Base-by-base conservation (phyloP, 2,888 invertebrate genomes). In the Diaperis boleti region DNA sequence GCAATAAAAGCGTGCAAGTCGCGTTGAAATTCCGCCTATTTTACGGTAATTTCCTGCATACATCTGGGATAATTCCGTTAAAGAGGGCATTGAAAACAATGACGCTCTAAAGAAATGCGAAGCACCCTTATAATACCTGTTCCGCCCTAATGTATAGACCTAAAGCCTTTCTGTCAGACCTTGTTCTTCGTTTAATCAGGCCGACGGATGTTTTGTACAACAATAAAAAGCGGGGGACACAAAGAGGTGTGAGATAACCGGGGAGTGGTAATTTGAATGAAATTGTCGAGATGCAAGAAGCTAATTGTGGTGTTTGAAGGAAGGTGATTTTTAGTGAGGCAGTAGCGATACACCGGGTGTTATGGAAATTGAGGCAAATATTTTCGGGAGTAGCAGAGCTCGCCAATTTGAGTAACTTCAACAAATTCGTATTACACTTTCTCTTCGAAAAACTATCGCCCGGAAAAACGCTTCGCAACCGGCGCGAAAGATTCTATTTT, bases 1-100 rank as follows among this genome's bases (percentile, higher is more conserved):
- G 59, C 56, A 57, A 56, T 68, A 66, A 68, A 68, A 65, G 61
- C 59, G 60, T 61, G 61, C 49, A 47, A 37, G 54, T 62, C 55
- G 45, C 45, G 20, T 42, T 56, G 57, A 65, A 65, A 65, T 65
- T 59, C 63, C 59, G 56, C 63, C 67, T 65, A 69, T 67, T 68
- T 68, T 68, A 68, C 62, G 60, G 65, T 56, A 65, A 64, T 68
- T 60, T 65, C 65, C 65, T 66, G 69, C 69, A 69, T 68, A 72
- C 67, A 70, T 67, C 68, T 57, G 59, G 63, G 66, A 67, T 71
- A 70, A 71, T 72, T 71, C 66, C 65, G 68, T 69, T 69, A 69
- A 72, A 67, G 63, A 69, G 67, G 63, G 66, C 67, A 71, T 67
- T 66, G 69, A 68, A 72, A 70, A 69, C 71, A 72, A 72, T 70